These are phyloP conservation scores for Eremophila alpestris DNA, from an alignment of 2,797 vertebrate genomes.

Conservation along the genomic window DNA sequence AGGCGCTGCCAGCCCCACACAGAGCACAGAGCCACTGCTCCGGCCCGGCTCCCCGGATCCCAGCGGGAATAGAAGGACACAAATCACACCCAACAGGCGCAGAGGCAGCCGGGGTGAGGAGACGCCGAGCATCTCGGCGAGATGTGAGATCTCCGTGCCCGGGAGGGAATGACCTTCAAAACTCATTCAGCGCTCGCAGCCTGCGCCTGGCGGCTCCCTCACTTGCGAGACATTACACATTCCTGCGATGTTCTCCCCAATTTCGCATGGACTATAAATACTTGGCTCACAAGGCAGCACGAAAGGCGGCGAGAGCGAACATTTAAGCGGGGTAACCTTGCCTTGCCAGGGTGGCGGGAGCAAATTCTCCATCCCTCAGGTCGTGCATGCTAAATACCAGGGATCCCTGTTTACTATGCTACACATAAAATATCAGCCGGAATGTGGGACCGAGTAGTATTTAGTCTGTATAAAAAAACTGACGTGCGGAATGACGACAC, in stretches of 20 bases:
- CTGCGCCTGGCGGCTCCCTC: not conserved
- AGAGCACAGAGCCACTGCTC: not conserved
- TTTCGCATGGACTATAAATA: slow-evolving; percentile 15
- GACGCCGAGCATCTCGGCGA: not conserved
- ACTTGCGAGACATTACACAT: slow-evolving; percentile 11
- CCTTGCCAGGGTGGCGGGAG: not conserved
- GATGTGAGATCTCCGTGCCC: slow-evolving; percentile 17
- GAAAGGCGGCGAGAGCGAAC: not conserved
- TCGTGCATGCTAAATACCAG: not conserved
- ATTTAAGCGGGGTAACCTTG: slow-evolving; percentile 33
- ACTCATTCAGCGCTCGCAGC: slow-evolving; percentile 44
- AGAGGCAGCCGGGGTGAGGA: not conserved
- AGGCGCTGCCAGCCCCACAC: no score
- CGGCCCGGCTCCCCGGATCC: not conserved
- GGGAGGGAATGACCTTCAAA: slow-evolving; percentile 78
- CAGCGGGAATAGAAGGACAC: not conserved
- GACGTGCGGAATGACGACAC: not conserved
- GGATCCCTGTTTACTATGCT: not conserved
- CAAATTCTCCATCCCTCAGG: not conserved
- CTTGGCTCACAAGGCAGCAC: not conserved
- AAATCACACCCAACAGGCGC: not conserved
- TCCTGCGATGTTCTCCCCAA: not conserved
- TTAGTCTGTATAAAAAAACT: not conserved
- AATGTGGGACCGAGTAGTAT: not conserved
- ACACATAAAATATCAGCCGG: not conserved